A percentile compares a stretch with the other conserved stretches of the same genome.
These are phyloP conservation scores for Tragelaphus buxtoni DNA, from an alignment of 2,113 vertebrate species.

Conservation along the genomic window DNA sequence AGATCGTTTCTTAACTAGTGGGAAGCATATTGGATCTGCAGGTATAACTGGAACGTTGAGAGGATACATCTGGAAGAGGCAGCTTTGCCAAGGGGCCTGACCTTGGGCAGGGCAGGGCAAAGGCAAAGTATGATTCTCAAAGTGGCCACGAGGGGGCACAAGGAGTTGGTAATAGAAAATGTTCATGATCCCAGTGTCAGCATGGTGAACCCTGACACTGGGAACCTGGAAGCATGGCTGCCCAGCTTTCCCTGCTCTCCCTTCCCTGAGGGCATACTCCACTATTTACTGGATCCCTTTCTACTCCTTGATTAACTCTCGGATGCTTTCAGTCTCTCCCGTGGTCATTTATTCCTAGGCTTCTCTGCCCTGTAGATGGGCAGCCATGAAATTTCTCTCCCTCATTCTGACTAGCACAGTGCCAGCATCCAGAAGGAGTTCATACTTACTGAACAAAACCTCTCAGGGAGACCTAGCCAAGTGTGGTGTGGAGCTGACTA, in stretches of 20 bases:
- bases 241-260: not conserved
- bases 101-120: conserved; percentile 22
- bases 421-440: not conserved
- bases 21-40: not conserved
- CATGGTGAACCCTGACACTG: not conserved
- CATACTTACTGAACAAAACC: not conserved
- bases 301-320: not conserved
- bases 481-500: not conserved
- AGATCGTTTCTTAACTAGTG: conserved; percentile 40
- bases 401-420: not conserved
- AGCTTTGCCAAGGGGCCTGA: conserved; percentile 11
- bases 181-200: not conserved
- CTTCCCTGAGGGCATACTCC: not conserved
- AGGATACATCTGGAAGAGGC: not conserved
- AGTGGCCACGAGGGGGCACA: not conserved
- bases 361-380: not conserved
- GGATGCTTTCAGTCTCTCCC: not conserved
- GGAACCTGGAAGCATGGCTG: not conserved
- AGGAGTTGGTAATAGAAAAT: not conserved
- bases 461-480: not conserved
- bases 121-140: conserved; percentile 28
- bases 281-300: not conserved
- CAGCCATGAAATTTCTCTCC: not conserved
- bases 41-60: not conserved
- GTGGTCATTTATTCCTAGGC: not conserved